These are phyloP conservation scores for Chrysolina americana DNA, from an alignment of 2,888 invertebrate species.

Conservation along the genomic window DNA sequence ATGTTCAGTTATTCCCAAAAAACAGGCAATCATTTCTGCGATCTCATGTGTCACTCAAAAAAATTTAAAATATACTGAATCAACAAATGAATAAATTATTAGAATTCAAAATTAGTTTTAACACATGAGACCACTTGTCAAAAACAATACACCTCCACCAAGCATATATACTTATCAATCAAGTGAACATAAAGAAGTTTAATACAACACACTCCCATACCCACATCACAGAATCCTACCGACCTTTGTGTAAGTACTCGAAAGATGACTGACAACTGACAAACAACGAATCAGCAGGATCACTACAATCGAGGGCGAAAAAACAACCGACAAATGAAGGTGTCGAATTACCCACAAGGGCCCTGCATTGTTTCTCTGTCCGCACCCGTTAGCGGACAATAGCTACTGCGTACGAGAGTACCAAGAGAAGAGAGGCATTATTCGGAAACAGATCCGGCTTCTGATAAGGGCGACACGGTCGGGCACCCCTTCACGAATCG, in stretches of 20 bases:
- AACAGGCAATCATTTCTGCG: too few relatives aligned
- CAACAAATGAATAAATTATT: too few relatives aligned
- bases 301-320: conserved; percentile 32
- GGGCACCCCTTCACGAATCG: background rate
- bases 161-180: too few relatives aligned
- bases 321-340: conserved; percentile 61
- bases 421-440: conserved; percentile 21
- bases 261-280: conserved; percentile 46
- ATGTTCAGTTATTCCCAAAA: too few relatives aligned
- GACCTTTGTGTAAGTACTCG: conserved; percentile 8
- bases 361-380: conserved; percentile 62
- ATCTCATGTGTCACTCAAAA: too few relatives aligned
- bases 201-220: background rate
- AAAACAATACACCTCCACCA: too few relatives aligned
- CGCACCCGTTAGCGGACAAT: conserved; percentile 54
- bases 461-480: background rate
- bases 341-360: conserved; percentile 62
- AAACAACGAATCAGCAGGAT: conserved; percentile 44
- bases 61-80: too few relatives aligned
- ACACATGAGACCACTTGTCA: too few relatives aligned
- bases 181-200: background rate
- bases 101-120: too few relatives aligned
- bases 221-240: conserved; percentile 11
- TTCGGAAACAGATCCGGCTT: conserved; percentile 5
- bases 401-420: conserved; percentile 16